A percentile compares a stretch with the other conserved stretches of the same genome.
Evolutionary conservation across 2,888 invertebrate species (phyloP).

Genomic region (Leuctra nigra): DNA sequence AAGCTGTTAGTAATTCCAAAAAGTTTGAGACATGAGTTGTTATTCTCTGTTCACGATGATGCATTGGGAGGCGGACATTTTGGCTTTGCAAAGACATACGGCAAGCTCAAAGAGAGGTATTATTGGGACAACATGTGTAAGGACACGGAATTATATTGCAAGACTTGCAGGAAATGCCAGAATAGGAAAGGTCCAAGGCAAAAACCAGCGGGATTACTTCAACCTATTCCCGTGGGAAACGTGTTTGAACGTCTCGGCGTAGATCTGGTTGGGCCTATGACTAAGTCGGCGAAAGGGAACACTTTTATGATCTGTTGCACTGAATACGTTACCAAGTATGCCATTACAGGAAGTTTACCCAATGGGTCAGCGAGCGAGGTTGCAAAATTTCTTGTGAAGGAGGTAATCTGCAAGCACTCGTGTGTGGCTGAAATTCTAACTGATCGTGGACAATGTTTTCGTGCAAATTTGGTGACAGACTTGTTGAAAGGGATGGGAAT

Average conservation of each 20-base stretch:
- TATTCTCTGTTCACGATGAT: conserved; percentile 27
- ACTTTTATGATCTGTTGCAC: not conserved
- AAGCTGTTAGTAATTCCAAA: conserved; percentile 22
- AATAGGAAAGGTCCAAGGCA: conserved; percentile 11
- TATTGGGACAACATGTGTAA: conserved; percentile 23
- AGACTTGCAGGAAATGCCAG: conserved; percentile 23
- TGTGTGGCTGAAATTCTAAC: too few species aligned
- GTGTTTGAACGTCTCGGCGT: conserved; percentile 22
- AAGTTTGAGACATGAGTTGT: conserved; percentile 20
- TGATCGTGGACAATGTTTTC: too few species aligned
- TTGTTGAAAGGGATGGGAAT: too few species aligned
- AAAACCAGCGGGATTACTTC: conserved; percentile 22
- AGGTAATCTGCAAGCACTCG: too few species aligned
- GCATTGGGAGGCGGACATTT: conserved; percentile 23
- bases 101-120: conserved; percentile 14
- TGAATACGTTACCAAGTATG: conserved; percentile 14
- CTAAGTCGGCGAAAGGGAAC: not conserved
- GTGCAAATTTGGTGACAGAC: too few species aligned
- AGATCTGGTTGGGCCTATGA: conserved; percentile 28
- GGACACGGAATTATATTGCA: conserved; percentile 19
- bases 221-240: conserved; percentile 17
- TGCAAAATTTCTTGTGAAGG: too few species aligned
- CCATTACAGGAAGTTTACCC: conserved; percentile 21
- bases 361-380: too few species aligned
- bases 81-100: conserved; percentile 18